Conservation (phyloP, 2,797 vertebrate species). For the Poeciliopsis gracilis region DNA sequence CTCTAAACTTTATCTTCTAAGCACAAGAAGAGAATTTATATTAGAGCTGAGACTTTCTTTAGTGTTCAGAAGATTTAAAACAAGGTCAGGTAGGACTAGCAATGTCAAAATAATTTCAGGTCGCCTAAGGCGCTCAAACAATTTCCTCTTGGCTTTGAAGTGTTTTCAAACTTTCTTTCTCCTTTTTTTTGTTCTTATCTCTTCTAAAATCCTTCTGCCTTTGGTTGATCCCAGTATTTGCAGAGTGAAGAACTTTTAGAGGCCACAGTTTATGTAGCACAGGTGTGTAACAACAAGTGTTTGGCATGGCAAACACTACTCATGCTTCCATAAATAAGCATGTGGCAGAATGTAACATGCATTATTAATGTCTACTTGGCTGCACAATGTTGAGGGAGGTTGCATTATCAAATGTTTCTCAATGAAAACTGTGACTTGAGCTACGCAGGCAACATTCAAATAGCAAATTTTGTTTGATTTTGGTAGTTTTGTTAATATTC, state of each 20-base stretch:
- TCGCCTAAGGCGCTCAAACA: constrained; percentile 33
- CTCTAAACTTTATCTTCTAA: constrained; percentile 25
- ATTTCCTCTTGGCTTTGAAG: constrained; percentile 33
- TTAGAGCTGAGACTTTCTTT: constrained; percentile 37
- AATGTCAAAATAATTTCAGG: constrained; percentile 48
- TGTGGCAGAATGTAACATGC: constrained; percentile 56
- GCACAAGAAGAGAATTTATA: constrained; percentile 11
- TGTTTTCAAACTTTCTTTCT: constrained; percentile 41
- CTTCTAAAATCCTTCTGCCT: neutral
- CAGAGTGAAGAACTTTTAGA: constrained; percentile 47
- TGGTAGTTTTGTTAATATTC: neutral
- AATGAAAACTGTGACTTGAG: constrained; percentile 33
- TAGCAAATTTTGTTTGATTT: neutral
- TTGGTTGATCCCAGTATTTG: constrained; percentile 23
- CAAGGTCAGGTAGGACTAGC: constrained; percentile 25
- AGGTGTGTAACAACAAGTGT: constrained; percentile 47
- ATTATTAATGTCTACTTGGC: constrained; percentile 65
- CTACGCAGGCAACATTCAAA: constrained; percentile 26
- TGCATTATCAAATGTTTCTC: constrained; percentile 59
- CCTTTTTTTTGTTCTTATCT: constrained; percentile 4
- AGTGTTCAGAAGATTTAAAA: constrained; percentile 40
- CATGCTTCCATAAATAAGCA: constrained; percentile 58
- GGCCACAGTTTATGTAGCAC: constrained; percentile 47
- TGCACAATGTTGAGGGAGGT: constrained; percentile 40
- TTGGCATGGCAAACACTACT: constrained; percentile 23